Base-by-base conservation (phyloP, 2,113 vertebrate species). In the Tragulus kanchil region DNA sequence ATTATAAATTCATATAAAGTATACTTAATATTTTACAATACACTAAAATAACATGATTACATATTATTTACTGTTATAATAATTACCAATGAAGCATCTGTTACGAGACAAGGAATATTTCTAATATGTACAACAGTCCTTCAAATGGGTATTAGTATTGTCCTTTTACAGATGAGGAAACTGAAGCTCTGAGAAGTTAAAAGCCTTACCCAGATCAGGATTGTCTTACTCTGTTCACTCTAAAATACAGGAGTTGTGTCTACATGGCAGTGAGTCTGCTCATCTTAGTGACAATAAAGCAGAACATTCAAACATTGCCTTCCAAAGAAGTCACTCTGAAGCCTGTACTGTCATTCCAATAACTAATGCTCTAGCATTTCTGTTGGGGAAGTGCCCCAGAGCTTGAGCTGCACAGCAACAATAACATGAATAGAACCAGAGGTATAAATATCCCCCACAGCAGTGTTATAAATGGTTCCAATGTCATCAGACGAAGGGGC, bases 401-500 rank as follows among this genome's bases (percentile, higher is more conserved):
- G 52, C 45, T 61, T 52, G 77, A 95, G 48, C 14, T 1, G 2
- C 10, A 79, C 1, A 11, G 13, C 8, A 19, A n/a, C n/a, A n/a
- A n/a, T n/a, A n/a, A n/a, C n/a, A n/a, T n/a, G n/a, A n/a, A n/a
- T n/a, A n/a, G n/a, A n/a, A n/a, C n/a, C n/a, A n/a, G n/a, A n/a
- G n/a, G n/a, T n/a, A n/a, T n/a, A 81, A 31, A 58, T 62, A 13
- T 45, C 64, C 42, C 71, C 52, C 31, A 77, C n/a, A 8, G 67
- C 31, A 61, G 61, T 64, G 73, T 65, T 85, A 78, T 45, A 89
- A 94, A 52, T 67, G 81, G 79, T 97, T 97, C 94, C 96, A n/a
- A n/a, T n/a, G n/a, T n/a, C n/a, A n/a, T n/a, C n/a, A n/a, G n/a
- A n/a, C n/a, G n/a, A n/a, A n/a, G n/a, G n/a, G n/a, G n/a, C n/a